phyloP scores from a whole-genome alignment of 2,113 vertebrate species.

The Rhea americana region DNA sequence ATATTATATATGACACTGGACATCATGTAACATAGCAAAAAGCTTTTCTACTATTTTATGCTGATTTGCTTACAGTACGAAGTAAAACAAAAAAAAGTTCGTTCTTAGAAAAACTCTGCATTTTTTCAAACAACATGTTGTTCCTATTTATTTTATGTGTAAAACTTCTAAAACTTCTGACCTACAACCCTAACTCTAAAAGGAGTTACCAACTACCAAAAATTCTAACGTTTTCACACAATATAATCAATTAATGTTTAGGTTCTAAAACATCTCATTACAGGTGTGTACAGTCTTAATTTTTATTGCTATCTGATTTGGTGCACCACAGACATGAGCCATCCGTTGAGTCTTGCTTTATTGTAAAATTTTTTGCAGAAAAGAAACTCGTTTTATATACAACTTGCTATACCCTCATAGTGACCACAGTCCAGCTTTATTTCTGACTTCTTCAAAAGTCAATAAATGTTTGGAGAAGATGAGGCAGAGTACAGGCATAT shows the following conservation, averaged over 20 bases:
- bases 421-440: fast-evolving
- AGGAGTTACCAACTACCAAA: background rate
- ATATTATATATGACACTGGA: background rate
- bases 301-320: background rate
- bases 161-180: background rate
- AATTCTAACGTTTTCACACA: background rate
- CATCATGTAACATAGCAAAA: background rate
- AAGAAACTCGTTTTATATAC: background rate
- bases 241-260: background rate
- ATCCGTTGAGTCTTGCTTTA: background rate
- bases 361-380: background rate
- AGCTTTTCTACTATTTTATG: background rate
- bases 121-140: background rate
- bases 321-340: background rate
- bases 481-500: background rate
- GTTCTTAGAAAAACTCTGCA: background rate
- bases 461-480: background rate
- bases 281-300: background rate
- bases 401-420: background rate
- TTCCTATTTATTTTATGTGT: background rate
- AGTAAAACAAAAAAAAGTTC: background rate
- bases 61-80: background rate
- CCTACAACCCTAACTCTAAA: background rate
- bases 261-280: background rate
- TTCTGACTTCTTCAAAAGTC: background rate